A percentile compares a stretch with the other conserved stretches of the same genome.
phyloP scores from a whole-genome alignment of 1,140 invertebrate species.

The Drosophila repletoides region DNA sequence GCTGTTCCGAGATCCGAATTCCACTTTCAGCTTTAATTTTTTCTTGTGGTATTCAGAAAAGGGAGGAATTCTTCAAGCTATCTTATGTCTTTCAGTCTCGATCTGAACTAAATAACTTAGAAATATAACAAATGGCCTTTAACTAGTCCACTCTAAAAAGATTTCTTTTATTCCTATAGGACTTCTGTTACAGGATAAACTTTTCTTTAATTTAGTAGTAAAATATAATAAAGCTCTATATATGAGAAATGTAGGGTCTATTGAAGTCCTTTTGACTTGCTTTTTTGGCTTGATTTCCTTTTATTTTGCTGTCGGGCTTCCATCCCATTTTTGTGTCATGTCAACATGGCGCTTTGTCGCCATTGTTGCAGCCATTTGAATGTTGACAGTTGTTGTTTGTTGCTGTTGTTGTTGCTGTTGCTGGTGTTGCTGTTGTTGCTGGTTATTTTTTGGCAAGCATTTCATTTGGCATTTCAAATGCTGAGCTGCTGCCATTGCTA shows the following conservation, averaged over 20 bases:
- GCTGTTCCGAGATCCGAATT: too few relatives aligned
- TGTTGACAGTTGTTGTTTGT: conserved; percentile 25
- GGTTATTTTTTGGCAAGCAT: conserved; percentile 24
- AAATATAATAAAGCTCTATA: neutral
- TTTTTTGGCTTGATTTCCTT: neutral
- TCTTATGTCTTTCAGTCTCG: too few relatives aligned
- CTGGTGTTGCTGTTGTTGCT: conserved; percentile 10
- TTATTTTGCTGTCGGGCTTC: conserved; percentile 11
- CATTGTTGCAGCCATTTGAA: conserved; percentile 25
- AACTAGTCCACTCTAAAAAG: too few relatives aligned
- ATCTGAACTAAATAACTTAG: too few relatives aligned
- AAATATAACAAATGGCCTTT: too few relatives aligned
- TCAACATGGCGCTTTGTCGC: conserved; percentile 29
- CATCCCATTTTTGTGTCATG: conserved; percentile 24
- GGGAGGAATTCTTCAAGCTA: too few relatives aligned
- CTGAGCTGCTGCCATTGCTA: conserved; percentile 51
- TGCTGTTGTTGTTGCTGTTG: conserved; percentile 5
- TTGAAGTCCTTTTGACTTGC: neutral
- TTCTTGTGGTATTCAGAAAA: too few relatives aligned
- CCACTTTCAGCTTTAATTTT: neutral
- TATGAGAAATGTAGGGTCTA: conserved; percentile 1
- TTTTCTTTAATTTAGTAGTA: neutral
- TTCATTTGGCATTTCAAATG: conserved; percentile 41
- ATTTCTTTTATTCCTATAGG: neutral
- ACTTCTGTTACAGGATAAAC: too few relatives aligned